A percentile compares a stretch with the other conserved stretches of the same genome.
These are phyloP conservation scores for Sipha maydis DNA, from an alignment of 2,888 invertebrate species.

Conservation along the genomic window DNA sequence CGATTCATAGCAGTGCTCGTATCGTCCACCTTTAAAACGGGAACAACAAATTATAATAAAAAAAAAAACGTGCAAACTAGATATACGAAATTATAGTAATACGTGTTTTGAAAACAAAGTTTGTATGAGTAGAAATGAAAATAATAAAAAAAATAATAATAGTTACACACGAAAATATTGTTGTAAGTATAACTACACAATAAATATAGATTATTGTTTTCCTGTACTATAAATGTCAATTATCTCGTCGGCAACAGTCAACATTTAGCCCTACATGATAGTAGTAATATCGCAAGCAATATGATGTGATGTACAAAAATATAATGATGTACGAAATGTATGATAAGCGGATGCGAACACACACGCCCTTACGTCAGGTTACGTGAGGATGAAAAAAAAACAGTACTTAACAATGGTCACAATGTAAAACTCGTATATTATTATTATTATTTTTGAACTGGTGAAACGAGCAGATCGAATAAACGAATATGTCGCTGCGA, in stretches of 20 bases:
- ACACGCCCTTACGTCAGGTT: background rate
- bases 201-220: background rate
- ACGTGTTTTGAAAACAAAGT: slow-evolving; percentile 23
- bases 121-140: slow-evolving; percentile 4
- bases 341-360: background rate
- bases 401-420: background rate
- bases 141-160: background rate
- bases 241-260: background rate
- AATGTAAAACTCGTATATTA: background rate
- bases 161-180: background rate
- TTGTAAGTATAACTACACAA: background rate
- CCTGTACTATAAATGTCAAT: background rate
- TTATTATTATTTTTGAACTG: background rate
- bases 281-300: background rate
- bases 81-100: slow-evolving; percentile 10
- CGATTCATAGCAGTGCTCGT: slow-evolving; percentile 59
- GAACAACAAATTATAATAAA: slow-evolving; percentile 58
- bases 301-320: background rate
- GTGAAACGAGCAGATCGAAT: background rate
- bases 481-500: background rate
- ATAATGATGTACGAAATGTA: background rate
- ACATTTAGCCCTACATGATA: background rate
- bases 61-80: slow-evolving; percentile 49
- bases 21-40: slow-evolving; percentile 60
- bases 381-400: background rate